Conservation (phyloP, 2,888 invertebrate species). For the Netelia fuscicornis region DNA sequence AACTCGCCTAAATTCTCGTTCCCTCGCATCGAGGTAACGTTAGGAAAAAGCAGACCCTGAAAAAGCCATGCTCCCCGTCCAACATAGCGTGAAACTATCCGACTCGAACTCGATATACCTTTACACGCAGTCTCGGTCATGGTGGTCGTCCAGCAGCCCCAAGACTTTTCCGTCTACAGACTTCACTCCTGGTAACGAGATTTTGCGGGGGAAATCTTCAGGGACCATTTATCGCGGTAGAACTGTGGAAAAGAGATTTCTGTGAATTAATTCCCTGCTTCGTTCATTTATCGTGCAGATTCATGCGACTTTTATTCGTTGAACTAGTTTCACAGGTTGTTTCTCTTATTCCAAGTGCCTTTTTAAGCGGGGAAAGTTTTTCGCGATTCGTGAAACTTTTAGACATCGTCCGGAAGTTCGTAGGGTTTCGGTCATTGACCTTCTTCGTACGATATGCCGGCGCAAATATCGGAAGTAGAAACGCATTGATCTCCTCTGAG, state of each 20-base stretch:
- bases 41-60: conserved; percentile 18
- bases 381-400: background rate
- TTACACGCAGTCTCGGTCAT: conserved; percentile 5
- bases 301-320: conserved; percentile 1
- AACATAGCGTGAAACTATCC: background rate
- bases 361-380: background rate
- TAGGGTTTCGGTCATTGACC: no score
- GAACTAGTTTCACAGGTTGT: background rate
- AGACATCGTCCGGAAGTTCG: background rate
- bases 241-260: background rate
- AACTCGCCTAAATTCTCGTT: conserved; percentile 76
- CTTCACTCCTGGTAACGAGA: conserved; percentile 48
- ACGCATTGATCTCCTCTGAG: background rate
- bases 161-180: background rate
- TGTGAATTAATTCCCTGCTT: conserved; percentile 27
- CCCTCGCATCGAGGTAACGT: conserved; percentile 48
- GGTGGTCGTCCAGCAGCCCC: background rate
- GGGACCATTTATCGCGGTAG: conserved; percentile 1
- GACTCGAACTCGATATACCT: conserved; percentile 16
- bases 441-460: no score
- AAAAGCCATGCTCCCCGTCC: conserved; percentile 22
- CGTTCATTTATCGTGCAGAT: conserved; percentile 31
- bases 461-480: background rate
- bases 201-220: conserved; percentile 28
- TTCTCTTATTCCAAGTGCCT: background rate